Conservation (phyloP, 1,140 invertebrate species). For the Drosophila funebris region DNA sequence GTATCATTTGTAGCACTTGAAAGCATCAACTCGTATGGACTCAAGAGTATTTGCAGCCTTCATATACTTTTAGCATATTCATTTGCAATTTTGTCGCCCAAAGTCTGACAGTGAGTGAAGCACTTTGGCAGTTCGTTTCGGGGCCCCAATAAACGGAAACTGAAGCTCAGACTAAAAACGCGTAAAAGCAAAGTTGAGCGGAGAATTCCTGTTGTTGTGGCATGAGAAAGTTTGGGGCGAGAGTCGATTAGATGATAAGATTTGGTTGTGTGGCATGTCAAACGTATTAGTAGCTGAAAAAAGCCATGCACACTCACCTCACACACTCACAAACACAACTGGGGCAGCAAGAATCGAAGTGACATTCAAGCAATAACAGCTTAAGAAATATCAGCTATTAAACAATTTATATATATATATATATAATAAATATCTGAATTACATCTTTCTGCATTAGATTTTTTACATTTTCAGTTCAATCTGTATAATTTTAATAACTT, state of each 20-base stretch:
- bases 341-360: neutral
- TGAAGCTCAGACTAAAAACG: neutral
- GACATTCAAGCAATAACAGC: constrained; percentile 3
- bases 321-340: neutral
- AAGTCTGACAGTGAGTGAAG: neutral
- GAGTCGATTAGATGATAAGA: constrained; percentile 36
- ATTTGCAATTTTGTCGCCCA: constrained; percentile 18
- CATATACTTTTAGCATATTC: neutral
- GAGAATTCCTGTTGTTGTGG: constrained; percentile 6
- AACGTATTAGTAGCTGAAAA: constrained; percentile 31
- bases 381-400: neutral
- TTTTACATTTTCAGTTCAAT: too few species aligned
- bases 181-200: constrained; percentile 28
- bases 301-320: neutral
- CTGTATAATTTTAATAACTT: too few species aligned
- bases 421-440: too few species aligned
- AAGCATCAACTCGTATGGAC: neutral
- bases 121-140: constrained; percentile 19
- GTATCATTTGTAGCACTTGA: neutral
- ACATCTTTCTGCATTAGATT: too few species aligned
- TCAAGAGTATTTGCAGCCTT: neutral
- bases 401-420: neutral
- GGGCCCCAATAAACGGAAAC: constrained; percentile 9
- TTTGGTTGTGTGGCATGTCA: constrained; percentile 26
- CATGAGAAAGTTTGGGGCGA: constrained; percentile 1